phyloP scores from a whole-genome alignment of 1,140 invertebrate species.

The Melanaphis sacchari region DNA sequence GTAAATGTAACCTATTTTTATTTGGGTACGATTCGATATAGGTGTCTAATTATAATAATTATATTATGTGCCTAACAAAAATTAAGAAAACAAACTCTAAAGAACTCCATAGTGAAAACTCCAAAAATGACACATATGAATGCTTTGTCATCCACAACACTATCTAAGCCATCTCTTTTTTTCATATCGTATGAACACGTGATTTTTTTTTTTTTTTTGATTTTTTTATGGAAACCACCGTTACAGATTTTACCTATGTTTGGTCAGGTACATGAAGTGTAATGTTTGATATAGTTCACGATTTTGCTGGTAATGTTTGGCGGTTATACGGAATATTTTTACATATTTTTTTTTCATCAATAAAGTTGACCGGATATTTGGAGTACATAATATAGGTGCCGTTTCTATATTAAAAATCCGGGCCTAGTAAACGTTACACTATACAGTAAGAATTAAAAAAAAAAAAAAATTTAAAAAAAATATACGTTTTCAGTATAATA shows the following conservation, averaged over 20 bases:
- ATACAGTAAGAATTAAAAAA: neutral
- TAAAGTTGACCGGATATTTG: neutral
- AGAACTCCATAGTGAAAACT: neutral
- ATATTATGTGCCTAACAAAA: neutral
- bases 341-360: neutral
- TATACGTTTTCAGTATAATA: neutral
- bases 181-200: neutral
- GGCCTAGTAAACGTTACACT: neutral
- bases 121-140: neutral
- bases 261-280: neutral
- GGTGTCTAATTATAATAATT: neutral
- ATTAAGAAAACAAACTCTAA: neutral
- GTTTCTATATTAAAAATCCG: neutral
- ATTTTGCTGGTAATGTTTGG: neutral
- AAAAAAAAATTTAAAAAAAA: neutral
- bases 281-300: conserved; percentile 10
- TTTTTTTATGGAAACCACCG: neutral
- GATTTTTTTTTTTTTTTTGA: neutral
- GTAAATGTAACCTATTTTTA: neutral
- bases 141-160: neutral
- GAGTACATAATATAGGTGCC: neutral
- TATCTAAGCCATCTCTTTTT: neutral
- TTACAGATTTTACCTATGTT: neutral
- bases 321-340: neutral
- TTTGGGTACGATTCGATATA: neutral